phyloP scores from a whole-genome alignment of 2,113 vertebrate species.

The Melanostigma gelatinosum region DNA sequence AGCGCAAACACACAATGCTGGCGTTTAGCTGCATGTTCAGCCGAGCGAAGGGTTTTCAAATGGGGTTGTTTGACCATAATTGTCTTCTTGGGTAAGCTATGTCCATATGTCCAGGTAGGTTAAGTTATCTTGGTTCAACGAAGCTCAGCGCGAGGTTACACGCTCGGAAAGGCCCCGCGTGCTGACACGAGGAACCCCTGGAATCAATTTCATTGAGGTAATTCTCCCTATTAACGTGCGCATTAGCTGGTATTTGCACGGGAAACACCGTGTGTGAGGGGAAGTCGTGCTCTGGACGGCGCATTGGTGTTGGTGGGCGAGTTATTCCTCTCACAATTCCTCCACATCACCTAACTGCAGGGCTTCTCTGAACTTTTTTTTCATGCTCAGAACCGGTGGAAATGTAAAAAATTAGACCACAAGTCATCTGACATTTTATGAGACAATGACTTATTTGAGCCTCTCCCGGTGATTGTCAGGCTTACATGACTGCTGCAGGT shows the following conservation, averaged over 20 bases:
- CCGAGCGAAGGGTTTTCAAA: not conserved
- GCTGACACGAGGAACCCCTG: slow-evolving; percentile 6
- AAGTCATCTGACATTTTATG: not conserved
- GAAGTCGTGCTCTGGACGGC: not conserved
- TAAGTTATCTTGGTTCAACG: slow-evolving; percentile 30
- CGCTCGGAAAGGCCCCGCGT: slow-evolving; percentile 33
- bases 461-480: slow-evolving; percentile 3
- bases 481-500: slow-evolving; percentile 14
- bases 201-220: not conserved
- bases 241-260: not conserved
- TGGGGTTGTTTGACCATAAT: not conserved
- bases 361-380: slow-evolving; percentile 40
- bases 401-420: not conserved
- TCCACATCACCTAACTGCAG: not conserved
- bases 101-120: slow-evolving; percentile 14
- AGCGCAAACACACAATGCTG: slow-evolving; percentile 1
- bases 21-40: not conserved
- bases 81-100: not conserved
- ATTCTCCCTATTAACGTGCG: slow-evolving; percentile 3
- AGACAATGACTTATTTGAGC: not conserved
- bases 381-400: not conserved
- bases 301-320: not conserved
- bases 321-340: not conserved
- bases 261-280: not conserved
- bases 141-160: slow-evolving; percentile 7